Evolutionary conservation across 1,140 invertebrate genomes (phyloP).

Genomic region (Zaprionus taronus): DNA sequence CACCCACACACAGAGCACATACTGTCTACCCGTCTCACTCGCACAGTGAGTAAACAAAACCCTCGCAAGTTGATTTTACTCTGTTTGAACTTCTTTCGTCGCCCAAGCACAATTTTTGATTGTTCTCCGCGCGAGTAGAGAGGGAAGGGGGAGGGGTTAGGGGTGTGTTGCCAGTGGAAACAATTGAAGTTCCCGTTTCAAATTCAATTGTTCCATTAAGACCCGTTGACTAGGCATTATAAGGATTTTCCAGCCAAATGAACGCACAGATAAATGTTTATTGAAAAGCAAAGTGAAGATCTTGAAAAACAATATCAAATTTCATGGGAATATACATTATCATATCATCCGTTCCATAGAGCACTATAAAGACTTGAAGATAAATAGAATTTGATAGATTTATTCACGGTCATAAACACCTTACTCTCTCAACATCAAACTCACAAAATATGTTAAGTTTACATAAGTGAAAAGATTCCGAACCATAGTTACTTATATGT

Average conservation of each 20-base stretch:
- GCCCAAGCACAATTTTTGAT: conserved; percentile 32
- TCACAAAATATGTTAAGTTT: too few relatives aligned
- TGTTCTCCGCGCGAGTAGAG: conserved; percentile 7
- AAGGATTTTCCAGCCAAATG: conserved; percentile 1
- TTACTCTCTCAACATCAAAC: neutral
- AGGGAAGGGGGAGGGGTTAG: neutral
- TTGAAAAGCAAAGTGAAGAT: neutral
- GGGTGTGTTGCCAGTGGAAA: conserved; percentile 13
- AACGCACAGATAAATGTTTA: neutral
- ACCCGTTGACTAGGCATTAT: conserved; percentile 7
- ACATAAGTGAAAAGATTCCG: too few relatives aligned
- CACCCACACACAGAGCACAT: conserved; percentile 2
- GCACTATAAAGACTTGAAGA: neutral
- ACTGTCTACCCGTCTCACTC: neutral
- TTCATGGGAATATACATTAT: neutral
- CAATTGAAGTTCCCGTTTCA: conserved; percentile 20
- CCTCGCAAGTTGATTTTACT: conserved; percentile 42
- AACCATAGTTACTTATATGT: too few relatives aligned
- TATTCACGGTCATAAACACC: neutral
- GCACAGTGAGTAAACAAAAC: conserved; percentile 8
- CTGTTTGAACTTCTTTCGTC: conserved; percentile 48
- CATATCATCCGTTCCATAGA: neutral
- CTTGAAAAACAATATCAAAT: neutral
- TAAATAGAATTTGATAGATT: neutral
- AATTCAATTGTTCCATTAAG: conserved; percentile 16